Conservation (phyloP, 2,797 vertebrate genomes). For the Vespertilio murinus region DNA sequence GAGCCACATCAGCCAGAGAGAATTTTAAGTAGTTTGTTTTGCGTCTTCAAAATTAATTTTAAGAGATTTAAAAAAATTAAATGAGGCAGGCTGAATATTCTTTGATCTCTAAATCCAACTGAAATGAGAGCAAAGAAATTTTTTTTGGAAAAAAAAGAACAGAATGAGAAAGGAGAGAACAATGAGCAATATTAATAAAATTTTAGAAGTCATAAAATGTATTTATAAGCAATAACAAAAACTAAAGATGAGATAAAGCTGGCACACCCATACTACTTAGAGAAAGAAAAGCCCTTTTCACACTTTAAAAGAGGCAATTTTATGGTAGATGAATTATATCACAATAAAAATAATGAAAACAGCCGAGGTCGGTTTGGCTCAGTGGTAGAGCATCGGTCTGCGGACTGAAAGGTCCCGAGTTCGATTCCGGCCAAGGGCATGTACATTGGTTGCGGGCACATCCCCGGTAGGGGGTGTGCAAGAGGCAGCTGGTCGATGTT, state of each 20-base stretch:
- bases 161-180: neutral
- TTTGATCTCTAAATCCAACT: neutral
- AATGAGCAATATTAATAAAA: neutral
- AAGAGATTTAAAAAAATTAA: neutral
- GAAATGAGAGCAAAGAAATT: neutral
- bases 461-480: no score
- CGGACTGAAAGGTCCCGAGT: no score
- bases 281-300: neutral
- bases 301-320: neutral
- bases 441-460: no score
- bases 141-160: neutral
- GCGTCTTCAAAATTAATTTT: slow-evolving; percentile 27
- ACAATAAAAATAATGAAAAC: neutral
- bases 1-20: neutral
- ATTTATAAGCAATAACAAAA: neutral
- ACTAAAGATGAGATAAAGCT: neutral
- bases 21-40: neutral
- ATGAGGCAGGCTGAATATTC: neutral
- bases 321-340: neutral
- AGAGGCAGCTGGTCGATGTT: no score
- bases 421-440: no score
- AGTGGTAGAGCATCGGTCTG: no score
- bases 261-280: neutral
- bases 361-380: no score
- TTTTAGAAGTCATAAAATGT: neutral